phyloP scores from a whole-genome alignment of 2,113 vertebrate genomes.

The Lethenteron camtschaticum region DNA sequence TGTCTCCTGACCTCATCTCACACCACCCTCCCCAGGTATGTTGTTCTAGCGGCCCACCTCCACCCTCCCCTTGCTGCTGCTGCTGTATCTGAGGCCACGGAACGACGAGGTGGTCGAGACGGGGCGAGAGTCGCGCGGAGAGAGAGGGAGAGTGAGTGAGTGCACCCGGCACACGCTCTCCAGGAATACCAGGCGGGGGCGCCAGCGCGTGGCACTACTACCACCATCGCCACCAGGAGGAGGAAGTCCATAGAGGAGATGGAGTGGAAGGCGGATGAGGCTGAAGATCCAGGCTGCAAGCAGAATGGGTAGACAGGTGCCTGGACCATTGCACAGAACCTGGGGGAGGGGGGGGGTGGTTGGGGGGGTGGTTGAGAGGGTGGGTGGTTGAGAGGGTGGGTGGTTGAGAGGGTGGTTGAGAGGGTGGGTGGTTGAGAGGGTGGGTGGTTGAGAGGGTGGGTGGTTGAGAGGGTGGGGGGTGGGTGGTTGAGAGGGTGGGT shows the following conservation, averaged over 20 bases:
- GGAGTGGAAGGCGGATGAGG: not conserved
- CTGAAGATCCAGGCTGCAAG: not conserved
- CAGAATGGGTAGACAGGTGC: not conserved
- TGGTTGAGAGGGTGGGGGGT: too few relatives aligned
- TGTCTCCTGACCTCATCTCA: too few relatives aligned
- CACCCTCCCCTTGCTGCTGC: too few relatives aligned
- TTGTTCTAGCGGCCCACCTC: too few relatives aligned
- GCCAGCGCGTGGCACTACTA: not conserved
- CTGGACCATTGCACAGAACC: constrained; percentile 5
- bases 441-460: too few relatives aligned
- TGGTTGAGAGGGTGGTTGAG: too few relatives aligned
- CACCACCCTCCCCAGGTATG: too few relatives aligned
- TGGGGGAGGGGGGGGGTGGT: not conserved
- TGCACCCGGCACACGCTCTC: constrained; percentile 2
- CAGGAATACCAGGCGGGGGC: not conserved
- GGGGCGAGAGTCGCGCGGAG: not conserved
- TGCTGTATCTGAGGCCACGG: not conserved
- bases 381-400: too few relatives aligned
- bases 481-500: too few relatives aligned
- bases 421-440: too few relatives aligned
- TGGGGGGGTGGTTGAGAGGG: too few relatives aligned
- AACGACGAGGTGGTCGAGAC: not conserved
- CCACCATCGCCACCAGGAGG: not conserved
- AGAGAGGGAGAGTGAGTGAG: constrained; percentile 3
- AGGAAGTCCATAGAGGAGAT: not conserved